Conservation (phyloP, 2,113 vertebrate species). For the Mungos mungo region DNA sequence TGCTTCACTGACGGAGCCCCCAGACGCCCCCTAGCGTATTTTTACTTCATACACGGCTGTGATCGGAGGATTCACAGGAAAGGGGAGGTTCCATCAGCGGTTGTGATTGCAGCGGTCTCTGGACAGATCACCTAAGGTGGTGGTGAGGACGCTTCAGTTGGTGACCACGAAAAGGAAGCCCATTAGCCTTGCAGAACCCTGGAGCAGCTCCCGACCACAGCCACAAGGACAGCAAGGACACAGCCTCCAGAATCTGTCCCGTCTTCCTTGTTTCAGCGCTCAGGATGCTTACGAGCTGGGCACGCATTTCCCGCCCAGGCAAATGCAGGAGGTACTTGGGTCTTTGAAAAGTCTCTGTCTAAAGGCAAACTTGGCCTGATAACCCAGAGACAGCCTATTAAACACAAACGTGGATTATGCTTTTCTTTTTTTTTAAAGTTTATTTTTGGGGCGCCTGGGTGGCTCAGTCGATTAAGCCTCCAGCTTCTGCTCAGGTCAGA, state of each 20-base stretch:
- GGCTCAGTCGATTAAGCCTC: too few relatives aligned
- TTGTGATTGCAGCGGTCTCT: not conserved
- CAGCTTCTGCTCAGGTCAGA: too few relatives aligned
- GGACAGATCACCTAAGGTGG: not conserved
- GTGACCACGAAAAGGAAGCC: not conserved
- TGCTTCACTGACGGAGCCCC: too few relatives aligned
- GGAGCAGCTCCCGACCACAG: not conserved
- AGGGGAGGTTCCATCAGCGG: not conserved
- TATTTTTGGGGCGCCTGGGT: too few relatives aligned
- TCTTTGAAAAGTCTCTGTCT: not conserved
- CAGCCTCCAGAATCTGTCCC: not conserved
- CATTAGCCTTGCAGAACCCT: not conserved
- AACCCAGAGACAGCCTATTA: not conserved
- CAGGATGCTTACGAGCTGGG: too few relatives aligned
- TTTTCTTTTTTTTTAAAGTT: too few relatives aligned
- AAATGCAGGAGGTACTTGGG: not conserved
- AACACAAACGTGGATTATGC: not conserved
- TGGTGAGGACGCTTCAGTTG: not conserved
- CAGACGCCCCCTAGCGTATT: not conserved
- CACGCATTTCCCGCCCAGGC: too few relatives aligned
- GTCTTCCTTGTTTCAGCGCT: not conserved
- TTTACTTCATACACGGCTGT: not conserved
- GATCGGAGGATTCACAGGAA: not conserved
- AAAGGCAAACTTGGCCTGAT: not conserved
- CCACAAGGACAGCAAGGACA: fast-evolving